phyloP scores from a whole-genome alignment of 2,888 invertebrate species.

The Apotomis capreana region DNA sequence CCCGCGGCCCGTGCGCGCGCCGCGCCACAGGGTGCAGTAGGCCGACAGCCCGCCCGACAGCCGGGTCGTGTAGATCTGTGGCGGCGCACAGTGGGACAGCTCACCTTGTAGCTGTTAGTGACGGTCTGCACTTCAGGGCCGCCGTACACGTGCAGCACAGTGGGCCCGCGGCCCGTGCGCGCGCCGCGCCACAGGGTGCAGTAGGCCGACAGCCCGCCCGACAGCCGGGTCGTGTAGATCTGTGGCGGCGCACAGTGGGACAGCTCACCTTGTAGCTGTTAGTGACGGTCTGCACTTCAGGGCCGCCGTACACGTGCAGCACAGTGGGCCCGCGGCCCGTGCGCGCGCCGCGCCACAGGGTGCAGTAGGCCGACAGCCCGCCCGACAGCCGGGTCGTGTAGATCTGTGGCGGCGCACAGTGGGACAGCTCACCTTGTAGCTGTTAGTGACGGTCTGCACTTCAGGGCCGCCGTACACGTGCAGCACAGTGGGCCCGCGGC shows the following conservation, averaged over 20 bases:
- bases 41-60: slow-evolving; percentile 85
- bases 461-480: slow-evolving; percentile 97
- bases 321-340: slow-evolving; percentile 91
- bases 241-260: too few species aligned
- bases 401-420: neutral
- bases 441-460: slow-evolving; percentile 95
- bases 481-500: slow-evolving; percentile 93
- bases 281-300: slow-evolving; percentile 95
- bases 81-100: neutral
- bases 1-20: slow-evolving; percentile 57
- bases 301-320: slow-evolving; percentile 95
- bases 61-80: slow-evolving; percentile 85
- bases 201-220: slow-evolving; percentile 81
- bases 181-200: slow-evolving; percentile 60
- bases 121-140: slow-evolving; percentile 97
- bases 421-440: slow-evolving; percentile 85
- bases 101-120: slow-evolving; percentile 92
- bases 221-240: slow-evolving; percentile 88
- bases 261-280: slow-evolving; percentile 90
- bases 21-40: slow-evolving; percentile 77
- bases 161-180: slow-evolving; percentile 87
- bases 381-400: slow-evolving; percentile 91
- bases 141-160: slow-evolving; percentile 94
- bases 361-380: slow-evolving; percentile 64
- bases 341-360: slow-evolving; percentile 58